A percentile compares a stretch with the other conserved stretches of the same genome.
Conservation (phyloP, 2,113 vertebrate genomes). For the Microcebus ravelobensis region DNA sequence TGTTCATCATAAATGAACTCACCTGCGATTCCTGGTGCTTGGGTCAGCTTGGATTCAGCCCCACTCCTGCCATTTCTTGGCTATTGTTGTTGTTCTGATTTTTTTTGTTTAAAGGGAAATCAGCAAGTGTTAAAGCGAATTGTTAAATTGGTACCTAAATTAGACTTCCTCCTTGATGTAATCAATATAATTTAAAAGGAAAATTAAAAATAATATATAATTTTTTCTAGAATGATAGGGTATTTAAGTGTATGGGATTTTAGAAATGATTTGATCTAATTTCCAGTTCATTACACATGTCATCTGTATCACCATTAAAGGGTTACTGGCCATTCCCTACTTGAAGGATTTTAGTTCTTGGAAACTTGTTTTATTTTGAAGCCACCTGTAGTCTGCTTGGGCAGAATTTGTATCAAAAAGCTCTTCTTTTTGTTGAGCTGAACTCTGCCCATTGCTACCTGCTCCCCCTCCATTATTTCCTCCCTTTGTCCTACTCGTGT, state of each 20-base stretch:
- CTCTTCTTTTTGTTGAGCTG: background rate
- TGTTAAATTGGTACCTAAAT: background rate
- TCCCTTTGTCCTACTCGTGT: background rate
- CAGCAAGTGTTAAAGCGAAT: background rate
- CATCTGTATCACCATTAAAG: background rate
- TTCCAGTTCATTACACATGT: background rate
- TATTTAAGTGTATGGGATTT: slow-evolving; percentile 1
- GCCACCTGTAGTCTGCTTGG: background rate
- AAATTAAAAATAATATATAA: background rate
- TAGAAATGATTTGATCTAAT: background rate
- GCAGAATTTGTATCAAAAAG: background rate
- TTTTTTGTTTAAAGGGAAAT: background rate
- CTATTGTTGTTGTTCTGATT: background rate
- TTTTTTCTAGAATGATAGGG: background rate
- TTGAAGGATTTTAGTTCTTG: background rate
- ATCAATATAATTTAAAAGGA: slow-evolving; percentile 5
- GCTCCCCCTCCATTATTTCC: background rate
- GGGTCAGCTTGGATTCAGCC: background rate
- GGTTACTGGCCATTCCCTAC: background rate
- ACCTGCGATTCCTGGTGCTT: background rate
- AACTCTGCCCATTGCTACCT: background rate
- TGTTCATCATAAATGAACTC: background rate
- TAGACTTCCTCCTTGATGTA: background rate
- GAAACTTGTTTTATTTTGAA: background rate
- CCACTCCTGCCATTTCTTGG: background rate